These are phyloP conservation scores for Drosophila antonietae DNA, from an alignment of 2,888 invertebrate genomes.

Conservation along the genomic window DNA sequence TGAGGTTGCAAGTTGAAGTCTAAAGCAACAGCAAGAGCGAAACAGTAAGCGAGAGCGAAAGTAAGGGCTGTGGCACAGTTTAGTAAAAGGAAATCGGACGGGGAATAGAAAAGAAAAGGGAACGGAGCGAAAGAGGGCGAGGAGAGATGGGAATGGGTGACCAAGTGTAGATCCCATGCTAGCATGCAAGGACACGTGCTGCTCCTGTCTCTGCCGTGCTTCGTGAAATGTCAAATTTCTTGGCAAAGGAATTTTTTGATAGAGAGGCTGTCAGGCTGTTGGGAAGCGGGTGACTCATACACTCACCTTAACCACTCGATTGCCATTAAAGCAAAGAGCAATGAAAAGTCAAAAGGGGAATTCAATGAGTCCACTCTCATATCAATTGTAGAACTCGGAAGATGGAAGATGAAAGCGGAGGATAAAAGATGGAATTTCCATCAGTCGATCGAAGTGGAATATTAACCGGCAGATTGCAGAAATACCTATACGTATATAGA, in stretches of 20 bases:
- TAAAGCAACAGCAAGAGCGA: not conserved
- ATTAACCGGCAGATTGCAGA: no score
- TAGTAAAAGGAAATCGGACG: conserved; percentile 2
- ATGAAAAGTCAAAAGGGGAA: not conserved
- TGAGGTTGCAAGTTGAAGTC: conserved; percentile 54
- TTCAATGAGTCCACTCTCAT: not conserved
- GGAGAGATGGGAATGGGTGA: conserved; percentile 9
- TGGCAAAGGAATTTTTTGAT: conserved; percentile 17
- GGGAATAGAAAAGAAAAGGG: not conserved
- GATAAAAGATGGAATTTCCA: not conserved
- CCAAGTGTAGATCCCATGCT: conserved; percentile 59
- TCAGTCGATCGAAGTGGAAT: no score
- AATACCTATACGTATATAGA: not conserved
- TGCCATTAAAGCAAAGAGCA: no score
- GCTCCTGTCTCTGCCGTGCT: conserved; percentile 4
- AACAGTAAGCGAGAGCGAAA: not conserved
- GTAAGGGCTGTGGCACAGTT: conserved; percentile 6
- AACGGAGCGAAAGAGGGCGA: not conserved
- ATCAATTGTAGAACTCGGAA: not conserved
- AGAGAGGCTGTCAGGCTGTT: not conserved
- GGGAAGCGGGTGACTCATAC: conserved; percentile 15
- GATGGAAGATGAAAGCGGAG: not conserved
- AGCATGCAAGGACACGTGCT: conserved; percentile 74
- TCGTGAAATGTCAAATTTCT: conserved; percentile 1
- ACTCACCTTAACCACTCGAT: not conserved